phyloP scores from a whole-genome alignment of 1,140 invertebrate species.

The Pomacea maculata region DNA sequence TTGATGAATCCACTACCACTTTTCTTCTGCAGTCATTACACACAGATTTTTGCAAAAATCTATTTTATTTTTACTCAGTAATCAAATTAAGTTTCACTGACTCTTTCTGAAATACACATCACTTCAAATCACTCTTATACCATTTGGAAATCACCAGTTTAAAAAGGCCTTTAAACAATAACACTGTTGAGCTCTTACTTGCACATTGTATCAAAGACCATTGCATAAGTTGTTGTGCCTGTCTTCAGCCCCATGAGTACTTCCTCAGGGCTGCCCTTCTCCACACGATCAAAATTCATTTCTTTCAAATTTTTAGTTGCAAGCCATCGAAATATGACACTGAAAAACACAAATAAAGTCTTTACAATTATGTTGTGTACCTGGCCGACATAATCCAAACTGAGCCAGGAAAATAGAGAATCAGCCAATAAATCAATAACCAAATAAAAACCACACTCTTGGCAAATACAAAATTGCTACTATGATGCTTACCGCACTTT shows the following conservation, averaged over 20 bases:
- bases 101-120: too few species aligned
- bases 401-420: background rate
- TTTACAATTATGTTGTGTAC: background rate
- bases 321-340: conserved; percentile 66
- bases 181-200: conserved; percentile 48
- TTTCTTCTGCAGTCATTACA: too few species aligned
- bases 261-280: conserved; percentile 63
- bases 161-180: too few species aligned
- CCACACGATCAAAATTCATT: conserved; percentile 62
- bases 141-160: too few species aligned
- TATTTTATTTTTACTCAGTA: too few species aligned
- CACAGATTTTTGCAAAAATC: too few species aligned
- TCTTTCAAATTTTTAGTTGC: conserved; percentile 65
- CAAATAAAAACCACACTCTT: background rate
- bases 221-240: conserved; percentile 66
- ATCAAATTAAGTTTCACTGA: too few species aligned
- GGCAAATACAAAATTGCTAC: background rate
- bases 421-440: background rate
- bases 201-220: conserved; percentile 66
- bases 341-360: conserved; percentile 39
- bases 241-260: conserved; percentile 64
- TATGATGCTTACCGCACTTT: conserved; percentile 59
- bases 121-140: too few species aligned
- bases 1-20: too few species aligned
- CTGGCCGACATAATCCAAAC: background rate